These are phyloP conservation scores for Baryphthengus martii DNA, from an alignment of 2,113 vertebrate species.

Conservation along the genomic window DNA sequence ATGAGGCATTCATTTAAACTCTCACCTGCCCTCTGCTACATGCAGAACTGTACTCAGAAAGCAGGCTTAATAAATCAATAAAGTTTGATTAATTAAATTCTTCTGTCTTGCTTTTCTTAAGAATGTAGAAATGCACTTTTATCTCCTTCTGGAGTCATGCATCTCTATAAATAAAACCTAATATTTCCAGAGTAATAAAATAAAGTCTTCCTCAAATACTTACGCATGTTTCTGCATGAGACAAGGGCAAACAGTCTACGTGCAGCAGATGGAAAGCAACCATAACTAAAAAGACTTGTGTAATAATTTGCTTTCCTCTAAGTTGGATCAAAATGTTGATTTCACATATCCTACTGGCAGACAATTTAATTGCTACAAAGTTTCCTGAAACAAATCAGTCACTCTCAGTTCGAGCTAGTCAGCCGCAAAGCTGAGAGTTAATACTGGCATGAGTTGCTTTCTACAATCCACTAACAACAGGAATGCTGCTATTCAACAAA, in stretches of 20 bases:
- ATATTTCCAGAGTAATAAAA: background rate
- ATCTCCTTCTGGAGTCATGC: background rate
- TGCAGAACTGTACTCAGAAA: background rate
- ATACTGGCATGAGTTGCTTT: background rate
- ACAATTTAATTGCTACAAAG: background rate
- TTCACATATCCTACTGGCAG: background rate
- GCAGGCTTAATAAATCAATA: background rate
- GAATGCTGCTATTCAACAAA: background rate
- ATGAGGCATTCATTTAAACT: background rate
- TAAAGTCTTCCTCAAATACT: background rate
- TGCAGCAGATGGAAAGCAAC: background rate
- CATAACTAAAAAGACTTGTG: background rate
- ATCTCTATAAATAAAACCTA: background rate
- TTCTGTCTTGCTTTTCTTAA: background rate
- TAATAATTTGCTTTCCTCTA: background rate
- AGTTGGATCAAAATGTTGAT: background rate
- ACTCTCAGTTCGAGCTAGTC: background rate
- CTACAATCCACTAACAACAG: background rate
- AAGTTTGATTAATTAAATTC: conserved; percentile 16
- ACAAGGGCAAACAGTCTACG: background rate
- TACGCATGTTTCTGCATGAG: background rate
- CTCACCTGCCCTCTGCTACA: conserved; percentile 16
- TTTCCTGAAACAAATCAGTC: background rate
- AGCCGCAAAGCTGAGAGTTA: background rate
- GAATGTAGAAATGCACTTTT: background rate